Evolutionary conservation across 2,888 invertebrate species (phyloP).

Genomic region (Rhagonycha lutea): DNA sequence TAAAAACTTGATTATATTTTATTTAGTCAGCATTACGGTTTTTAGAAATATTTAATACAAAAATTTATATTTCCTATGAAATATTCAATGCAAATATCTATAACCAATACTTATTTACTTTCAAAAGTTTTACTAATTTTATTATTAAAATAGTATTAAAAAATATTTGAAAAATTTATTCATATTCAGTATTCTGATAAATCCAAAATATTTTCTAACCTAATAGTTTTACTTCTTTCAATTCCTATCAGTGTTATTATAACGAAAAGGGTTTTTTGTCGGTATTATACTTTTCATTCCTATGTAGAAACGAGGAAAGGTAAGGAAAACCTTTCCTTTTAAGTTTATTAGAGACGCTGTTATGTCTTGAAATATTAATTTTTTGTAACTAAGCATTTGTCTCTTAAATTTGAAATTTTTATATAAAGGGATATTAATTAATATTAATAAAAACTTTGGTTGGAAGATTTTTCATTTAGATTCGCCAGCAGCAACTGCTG

Average conservation of each 20-base stretch:
- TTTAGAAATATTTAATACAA: neutral
- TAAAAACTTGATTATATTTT: neutral
- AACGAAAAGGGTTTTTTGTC: neutral
- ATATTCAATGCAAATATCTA: neutral
- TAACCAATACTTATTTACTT: too few species aligned
- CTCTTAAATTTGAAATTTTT: slow-evolving; percentile 38
- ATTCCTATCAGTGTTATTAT: neutral
- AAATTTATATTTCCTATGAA: neutral
- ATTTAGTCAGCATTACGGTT: neutral
- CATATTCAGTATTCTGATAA: too few species aligned
- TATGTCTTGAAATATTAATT: neutral
- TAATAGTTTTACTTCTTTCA: neutral
- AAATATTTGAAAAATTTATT: too few species aligned
- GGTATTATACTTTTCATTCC: neutral
- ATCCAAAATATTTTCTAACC: neutral
- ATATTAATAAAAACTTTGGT: slow-evolving; percentile 42
- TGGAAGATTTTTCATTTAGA: slow-evolving; percentile 44
- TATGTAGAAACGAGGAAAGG: neutral
- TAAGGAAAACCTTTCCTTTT: too few species aligned
- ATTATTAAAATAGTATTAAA: too few species aligned
- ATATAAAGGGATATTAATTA: slow-evolving; percentile 42
- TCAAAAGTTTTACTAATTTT: too few species aligned
- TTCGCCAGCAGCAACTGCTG: slow-evolving; percentile 35
- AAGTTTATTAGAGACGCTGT: neutral
- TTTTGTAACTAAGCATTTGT: slow-evolving; percentile 17